phyloP scores from a whole-genome alignment of 2,797 vertebrate species.

The Phoxinus dragarum region DNA sequence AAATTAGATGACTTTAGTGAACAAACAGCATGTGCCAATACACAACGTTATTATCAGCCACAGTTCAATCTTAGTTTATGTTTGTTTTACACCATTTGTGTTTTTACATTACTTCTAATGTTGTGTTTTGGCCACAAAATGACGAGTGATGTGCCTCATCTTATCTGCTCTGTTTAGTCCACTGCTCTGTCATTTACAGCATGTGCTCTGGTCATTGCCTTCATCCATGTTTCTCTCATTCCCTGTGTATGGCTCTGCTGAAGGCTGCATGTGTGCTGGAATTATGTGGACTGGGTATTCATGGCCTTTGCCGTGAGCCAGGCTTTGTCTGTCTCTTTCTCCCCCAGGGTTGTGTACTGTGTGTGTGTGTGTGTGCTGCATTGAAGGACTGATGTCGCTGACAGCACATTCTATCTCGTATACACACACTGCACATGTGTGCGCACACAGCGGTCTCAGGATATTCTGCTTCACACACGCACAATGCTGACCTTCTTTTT shows the following conservation, averaged over 20 bases:
- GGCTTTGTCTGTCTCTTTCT: slow-evolving; percentile 51
- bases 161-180: slow-evolving; percentile 10
- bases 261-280: slow-evolving; percentile 29
- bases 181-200: slow-evolving; percentile 10
- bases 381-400: slow-evolving; percentile 50
- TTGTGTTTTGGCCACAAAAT: neutral
- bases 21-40: neutral
- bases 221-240: neutral
- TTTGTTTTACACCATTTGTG: neutral
- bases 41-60: neutral
- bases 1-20: neutral
- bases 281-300: slow-evolving; percentile 43
- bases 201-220: neutral
- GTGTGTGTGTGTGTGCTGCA: slow-evolving; percentile 40
- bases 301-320: slow-evolving; percentile 54
- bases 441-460: slow-evolving; percentile 33
- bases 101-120: neutral
- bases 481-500: slow-evolving; percentile 54
- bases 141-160: neutral
- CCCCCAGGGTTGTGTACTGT: slow-evolving; percentile 9
- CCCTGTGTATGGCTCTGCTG: slow-evolving; percentile 1
- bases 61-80: neutral
- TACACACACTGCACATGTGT: slow-evolving; percentile 35
- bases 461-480: slow-evolving; percentile 33
- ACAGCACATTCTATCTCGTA: slow-evolving; percentile 54